Base-by-base conservation (phyloP, 92 coral and sea anemone species). In the Phenganax stokvisi region DNA sequence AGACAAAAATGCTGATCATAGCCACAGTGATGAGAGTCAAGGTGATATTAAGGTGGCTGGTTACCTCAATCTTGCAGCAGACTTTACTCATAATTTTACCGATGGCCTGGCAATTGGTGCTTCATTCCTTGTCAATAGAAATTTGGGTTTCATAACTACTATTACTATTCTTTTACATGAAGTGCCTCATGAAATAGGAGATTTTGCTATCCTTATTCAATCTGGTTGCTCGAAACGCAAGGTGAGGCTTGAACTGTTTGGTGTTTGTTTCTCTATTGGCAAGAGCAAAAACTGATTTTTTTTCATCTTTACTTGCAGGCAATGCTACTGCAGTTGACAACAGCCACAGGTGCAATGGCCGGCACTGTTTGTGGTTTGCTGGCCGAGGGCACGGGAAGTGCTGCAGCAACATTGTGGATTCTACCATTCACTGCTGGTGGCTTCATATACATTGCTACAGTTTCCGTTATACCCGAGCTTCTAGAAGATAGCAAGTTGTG, bases 51-150 rank as follows among this genome's bases (percentile, higher is more conserved):
- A 94, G 74, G 98, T 94, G 28, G 97, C 98, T 56, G 98, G 97
- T n/a, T 94, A 94, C 72, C 90, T 94, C 10, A 94, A 94, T 53
- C 92, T 94, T 27, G 98, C 98, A 1, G 98, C 98, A 51, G 98
- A 94, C 79, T 94, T 94, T 79, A 94, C 98, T 12, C 98, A 94
- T 55, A 94, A 94, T 70, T 94, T 94, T 74, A 94, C 98, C 20
- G 98, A 94, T 85, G 98, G 98, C 13, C 90, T 94, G 66, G 98
- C 98, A 44, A 94, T 94, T 74, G 98, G 98, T 9, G 98, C 98
- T 37, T 94, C 98, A 12, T 94, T 89, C 76, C 97, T 94, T 77
- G 98, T 87, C 74, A 89, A 93, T 79, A 97, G 97, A 61, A 90
- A 86, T 73, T 87, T 94, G 3, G 98, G 98, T 51, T 84, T 94